Base-by-base conservation (phyloP, 2,113 vertebrate species). In the Antechinus stuartii region DNA sequence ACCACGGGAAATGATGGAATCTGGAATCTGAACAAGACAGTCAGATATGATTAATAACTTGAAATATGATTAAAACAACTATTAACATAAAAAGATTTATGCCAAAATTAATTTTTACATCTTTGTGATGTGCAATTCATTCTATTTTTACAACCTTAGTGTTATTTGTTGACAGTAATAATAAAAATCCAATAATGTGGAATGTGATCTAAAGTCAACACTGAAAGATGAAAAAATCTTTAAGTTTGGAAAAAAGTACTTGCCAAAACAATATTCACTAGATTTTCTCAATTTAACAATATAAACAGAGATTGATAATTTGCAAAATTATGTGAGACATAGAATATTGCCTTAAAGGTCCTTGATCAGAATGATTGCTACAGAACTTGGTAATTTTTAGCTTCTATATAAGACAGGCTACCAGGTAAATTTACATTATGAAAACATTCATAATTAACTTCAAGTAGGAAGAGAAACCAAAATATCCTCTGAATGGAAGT, bases 1-100 rank as follows among this genome's bases (percentile, higher is more conserved):
- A 90, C 99, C 99, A 98, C 99, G 99, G 98, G 99, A 99, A 98
- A 99, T 99, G 98, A 99, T 99, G 97, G 99, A 99, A 97, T 99
- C 99, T 98, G 99, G 99, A 98, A 99, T 99, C 99, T 99, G 98
- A 97, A 97, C 93, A 97, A 97, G 90, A 96, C 97, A 50, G 95
- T 94, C 27, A 94, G 91, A 2, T 56, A 92, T n/a, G 53, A 76
- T 95, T 91, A 97, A 95, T 93, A 94, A 56, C 91, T 24, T 56
- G 52, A 97, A 96, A 95, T 61, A 54, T 84, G 61, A 49, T 93
- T 89, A 52, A 42, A 52, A 25, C 11, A 42, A 46, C 54, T 91
- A 35, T 92, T 6, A 91, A 90, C 3, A 94, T 14, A 11, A n/a
- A 92, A 42, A 96, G 96, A 93, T 89, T 54, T 93, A 91, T 52